Conservation (phyloP, 2,888 invertebrate genomes). For the Heteromyza rotundicornis region DNA sequence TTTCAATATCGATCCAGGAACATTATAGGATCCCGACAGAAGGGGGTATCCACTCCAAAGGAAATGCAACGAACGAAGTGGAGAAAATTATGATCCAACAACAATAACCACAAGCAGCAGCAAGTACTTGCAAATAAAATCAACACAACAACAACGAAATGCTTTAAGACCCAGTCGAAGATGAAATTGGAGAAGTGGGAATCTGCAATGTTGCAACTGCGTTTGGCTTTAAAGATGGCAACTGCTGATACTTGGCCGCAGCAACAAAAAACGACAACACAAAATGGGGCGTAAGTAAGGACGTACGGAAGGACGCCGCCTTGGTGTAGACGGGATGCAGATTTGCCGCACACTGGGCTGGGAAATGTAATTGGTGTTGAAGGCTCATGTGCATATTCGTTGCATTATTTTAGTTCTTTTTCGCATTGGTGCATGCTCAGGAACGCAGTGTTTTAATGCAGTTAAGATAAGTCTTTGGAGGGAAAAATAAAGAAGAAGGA, state of each 20-base stretch:
- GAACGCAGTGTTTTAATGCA: conserved; percentile 25
- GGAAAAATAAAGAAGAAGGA: background rate
- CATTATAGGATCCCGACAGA: background rate
- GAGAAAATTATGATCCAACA: background rate
- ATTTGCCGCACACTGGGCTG: background rate
- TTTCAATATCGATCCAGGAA: background rate
- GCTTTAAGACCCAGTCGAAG: too few relatives aligned
- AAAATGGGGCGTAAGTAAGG: background rate
- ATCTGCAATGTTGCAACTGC: background rate
- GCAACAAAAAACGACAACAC: background rate
- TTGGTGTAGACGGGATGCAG: background rate
- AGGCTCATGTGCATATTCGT: conserved; percentile 16
- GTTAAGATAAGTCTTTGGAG: conserved; percentile 15
- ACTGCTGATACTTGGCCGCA: background rate
- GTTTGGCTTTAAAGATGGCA: background rate
- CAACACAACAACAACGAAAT: conserved; percentile 13
- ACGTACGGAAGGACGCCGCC: conserved; percentile 7
- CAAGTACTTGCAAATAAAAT: background rate
- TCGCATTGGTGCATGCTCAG: conserved; percentile 42
- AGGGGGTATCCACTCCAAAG: background rate
- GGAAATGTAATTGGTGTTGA: conserved; percentile 45
- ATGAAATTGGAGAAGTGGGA: too few relatives aligned
- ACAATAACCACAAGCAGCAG: conserved; percentile 2
- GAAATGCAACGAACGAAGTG: background rate
- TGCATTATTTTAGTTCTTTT: conserved; percentile 6